Base-by-base conservation (phyloP, 2,888 invertebrate species). In the Lochmaea crataegi region DNA sequence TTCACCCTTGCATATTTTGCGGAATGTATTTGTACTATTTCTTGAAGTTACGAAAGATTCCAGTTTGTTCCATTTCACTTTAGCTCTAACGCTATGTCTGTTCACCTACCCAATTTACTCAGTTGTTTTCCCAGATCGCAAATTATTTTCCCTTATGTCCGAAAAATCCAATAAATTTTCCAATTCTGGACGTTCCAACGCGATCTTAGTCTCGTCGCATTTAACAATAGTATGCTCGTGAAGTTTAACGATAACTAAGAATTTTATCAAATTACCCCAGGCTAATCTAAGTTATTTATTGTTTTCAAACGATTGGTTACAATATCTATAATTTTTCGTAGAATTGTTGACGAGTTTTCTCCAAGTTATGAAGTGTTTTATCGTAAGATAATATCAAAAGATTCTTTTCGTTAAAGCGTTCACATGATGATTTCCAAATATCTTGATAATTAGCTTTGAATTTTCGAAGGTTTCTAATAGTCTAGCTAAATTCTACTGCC, bases 231-330 rank as follows among this genome's bases (percentile, higher is more conserved):
- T 58, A 14, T 18, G 14, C 6, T 63, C 41, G 22, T 51, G 2
- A 26, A 41, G 32, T 61, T 61, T 65, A 1, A 14, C n/a, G 10
- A 5, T 22, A 16, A 65, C 45, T 9, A 65, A 32, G 18, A 51
- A 65, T 26, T 6, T 65, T 1, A 65, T 16, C 9, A 65, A 10
- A 2, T 7, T 51, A 16, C 4, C 65, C 51, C 65, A 51, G 26
- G 32, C 7, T 65, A 51, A 2, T 51, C 26, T 32, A 65, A 26
- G 6, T 10, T 51, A 14, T 51, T 48, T 32, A 65, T 12, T 0
- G 65, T 53, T 26, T 26, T 48, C 2, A 65, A 51, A 48, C n/a
- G 65, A 14, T 65, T 65, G 5, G 65, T 22, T n/a, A 65, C 48
- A 3, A 16, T 32, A 12, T 51, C 48, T 1, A 65, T 12, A 1